These are phyloP conservation scores for Kryphioiulus occultus DNA, from an alignment of 2,888 invertebrate genomes.

Conservation along the genomic window DNA sequence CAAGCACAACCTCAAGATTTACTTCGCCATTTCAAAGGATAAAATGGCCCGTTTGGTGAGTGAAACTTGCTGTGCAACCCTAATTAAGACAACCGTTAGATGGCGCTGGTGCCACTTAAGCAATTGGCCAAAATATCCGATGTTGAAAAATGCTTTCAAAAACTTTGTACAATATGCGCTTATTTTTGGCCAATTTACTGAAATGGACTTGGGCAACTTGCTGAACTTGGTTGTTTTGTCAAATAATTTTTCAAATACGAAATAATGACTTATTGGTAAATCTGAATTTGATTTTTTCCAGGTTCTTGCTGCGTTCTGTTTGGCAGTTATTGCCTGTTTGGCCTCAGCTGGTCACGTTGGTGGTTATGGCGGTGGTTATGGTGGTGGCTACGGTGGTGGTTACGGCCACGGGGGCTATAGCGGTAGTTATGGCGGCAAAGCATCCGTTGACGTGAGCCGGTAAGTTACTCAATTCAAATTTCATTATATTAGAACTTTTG, in stretches of 20 bases:
- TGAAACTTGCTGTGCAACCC: neutral
- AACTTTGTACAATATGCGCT: too few species aligned
- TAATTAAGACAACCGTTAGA: too few species aligned
- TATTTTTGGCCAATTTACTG: too few species aligned
- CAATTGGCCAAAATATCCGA: too few species aligned
- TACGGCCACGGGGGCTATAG: conserved; percentile 43
- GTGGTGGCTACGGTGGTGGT: conserved; percentile 44
- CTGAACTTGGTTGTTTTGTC: too few species aligned
- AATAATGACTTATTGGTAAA: too few species aligned
- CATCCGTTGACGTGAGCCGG: conserved; percentile 51
- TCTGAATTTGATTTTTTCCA: neutral
- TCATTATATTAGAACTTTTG: neutral
- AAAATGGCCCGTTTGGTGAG: neutral
- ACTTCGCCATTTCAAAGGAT: neutral
- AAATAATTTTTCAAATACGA: too few species aligned
- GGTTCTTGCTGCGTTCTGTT: neutral
- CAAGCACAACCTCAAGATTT: neutral
- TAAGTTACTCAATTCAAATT: neutral
- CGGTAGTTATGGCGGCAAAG: conserved; percentile 49
- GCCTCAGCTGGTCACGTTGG: conserved; percentile 39
- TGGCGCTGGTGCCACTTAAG: too few species aligned
- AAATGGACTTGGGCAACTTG: too few species aligned
- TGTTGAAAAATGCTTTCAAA: too few species aligned
- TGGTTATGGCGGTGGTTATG: conserved; percentile 47
- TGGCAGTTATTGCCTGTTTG: neutral